Percentiles rank a stretch among this genome's conserved stretches.
These are phyloP conservation scores for Philereme transversata DNA, from an alignment of 2,888 invertebrate species.

Conservation along the genomic window DNA sequence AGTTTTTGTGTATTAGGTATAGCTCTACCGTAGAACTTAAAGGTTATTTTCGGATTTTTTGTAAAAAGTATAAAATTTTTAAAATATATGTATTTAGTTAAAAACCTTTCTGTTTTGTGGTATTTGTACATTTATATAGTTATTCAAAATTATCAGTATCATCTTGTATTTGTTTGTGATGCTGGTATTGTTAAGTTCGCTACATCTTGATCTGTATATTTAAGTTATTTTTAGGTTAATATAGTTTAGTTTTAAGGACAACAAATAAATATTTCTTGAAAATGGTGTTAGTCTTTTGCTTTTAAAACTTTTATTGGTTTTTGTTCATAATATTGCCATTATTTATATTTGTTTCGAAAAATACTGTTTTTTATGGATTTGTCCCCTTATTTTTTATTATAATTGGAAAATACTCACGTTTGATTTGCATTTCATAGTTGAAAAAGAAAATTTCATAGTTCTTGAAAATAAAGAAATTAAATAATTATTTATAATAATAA, in stretches of 20 bases:
- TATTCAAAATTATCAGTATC: constrained; percentile 35
- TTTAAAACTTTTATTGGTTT: constrained; percentile 6
- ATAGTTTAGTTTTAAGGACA: constrained; percentile 35
- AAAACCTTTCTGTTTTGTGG: constrained; percentile 11
- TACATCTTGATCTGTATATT: constrained; percentile 35
- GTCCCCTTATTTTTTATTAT: no score
- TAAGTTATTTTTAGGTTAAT: constrained; percentile 31
- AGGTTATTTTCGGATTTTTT: background rate
- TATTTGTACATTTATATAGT: constrained; percentile 23
- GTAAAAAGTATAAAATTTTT: background rate
- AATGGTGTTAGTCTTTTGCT: constrained; percentile 15
- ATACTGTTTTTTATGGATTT: no score
- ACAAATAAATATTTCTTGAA: constrained; percentile 32
- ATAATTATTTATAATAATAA: no score
- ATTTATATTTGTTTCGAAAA: no score
- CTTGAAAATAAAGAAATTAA: no score
- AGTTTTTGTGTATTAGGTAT: background rate
- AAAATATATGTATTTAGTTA: constrained; percentile 6
- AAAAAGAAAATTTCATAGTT: no score
- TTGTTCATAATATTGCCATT: no score
- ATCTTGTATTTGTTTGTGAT: constrained; percentile 33
- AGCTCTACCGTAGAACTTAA: background rate
- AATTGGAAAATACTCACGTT: no score
- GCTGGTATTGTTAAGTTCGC: constrained; percentile 37
- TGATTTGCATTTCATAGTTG: no score